These are phyloP conservation scores for Actinia equina DNA, from an alignment of 64 coral and sea anemone species.

Conservation along the genomic window DNA sequence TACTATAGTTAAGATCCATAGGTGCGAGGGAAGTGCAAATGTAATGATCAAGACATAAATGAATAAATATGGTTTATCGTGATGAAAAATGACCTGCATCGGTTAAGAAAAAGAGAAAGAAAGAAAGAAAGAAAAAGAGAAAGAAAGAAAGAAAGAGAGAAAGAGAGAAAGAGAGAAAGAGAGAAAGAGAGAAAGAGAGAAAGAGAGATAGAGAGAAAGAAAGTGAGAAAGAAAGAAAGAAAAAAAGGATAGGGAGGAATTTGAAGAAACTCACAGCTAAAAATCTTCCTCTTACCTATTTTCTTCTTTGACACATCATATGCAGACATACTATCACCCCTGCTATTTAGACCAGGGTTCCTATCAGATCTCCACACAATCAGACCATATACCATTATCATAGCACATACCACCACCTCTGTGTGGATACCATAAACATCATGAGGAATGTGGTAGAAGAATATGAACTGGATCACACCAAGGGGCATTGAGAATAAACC, in stretches of 20 bases:
- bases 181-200: no score
- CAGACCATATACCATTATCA: conserved; percentile 13
- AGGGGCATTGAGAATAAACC: conserved; percentile 20
- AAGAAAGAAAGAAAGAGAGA: no score
- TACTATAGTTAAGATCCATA: no score
- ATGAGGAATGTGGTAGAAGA: conserved; percentile 29
- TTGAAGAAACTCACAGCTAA: no score
- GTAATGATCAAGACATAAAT: no score
- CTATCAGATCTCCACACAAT: conserved; percentile 17
- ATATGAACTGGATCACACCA: conserved; percentile 13
- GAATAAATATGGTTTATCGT: no score
- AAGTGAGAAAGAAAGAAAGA: no score
- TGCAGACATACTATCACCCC: background rate
- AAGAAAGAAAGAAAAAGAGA: background rate
- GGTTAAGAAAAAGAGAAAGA: background rate
- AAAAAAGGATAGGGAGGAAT: no score
- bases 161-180: no score
- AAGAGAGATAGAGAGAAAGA: no score
- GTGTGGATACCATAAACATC: conserved; percentile 23
- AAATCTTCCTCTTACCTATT: background rate
- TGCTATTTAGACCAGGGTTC: background rate
- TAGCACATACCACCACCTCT: conserved; percentile 3
- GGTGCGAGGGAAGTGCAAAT: no score
- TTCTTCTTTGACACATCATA: background rate
- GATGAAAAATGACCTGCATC: no score